phyloP scores from a whole-genome alignment of 2,113 vertebrate species.

The Pagrus major region DNA sequence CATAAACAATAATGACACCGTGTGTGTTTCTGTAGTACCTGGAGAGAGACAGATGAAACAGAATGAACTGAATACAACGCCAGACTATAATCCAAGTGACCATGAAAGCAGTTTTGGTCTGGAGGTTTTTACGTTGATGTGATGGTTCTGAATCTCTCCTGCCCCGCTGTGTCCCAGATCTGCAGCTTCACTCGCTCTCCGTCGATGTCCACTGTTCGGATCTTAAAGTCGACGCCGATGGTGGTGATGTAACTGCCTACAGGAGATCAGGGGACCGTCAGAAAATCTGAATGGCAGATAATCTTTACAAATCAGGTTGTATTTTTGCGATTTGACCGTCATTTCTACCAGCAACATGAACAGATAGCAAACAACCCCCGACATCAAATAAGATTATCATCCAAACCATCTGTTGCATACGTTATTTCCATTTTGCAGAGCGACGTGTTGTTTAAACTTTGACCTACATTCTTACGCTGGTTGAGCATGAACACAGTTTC shows the following conservation, averaged over 20 bases:
- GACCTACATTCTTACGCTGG: no score
- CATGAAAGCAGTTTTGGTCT: background rate
- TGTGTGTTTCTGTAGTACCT: conserved; percentile 91
- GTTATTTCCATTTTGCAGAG: no score
- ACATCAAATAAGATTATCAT: no score
- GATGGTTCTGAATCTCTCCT: conserved; percentile 89
- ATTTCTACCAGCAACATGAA: no score
- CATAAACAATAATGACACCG: conserved; percentile 89
- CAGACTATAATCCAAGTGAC: no score
- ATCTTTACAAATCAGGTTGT: no score
- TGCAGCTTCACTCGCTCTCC: conserved; percentile 89
- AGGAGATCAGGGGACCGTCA: background rate
- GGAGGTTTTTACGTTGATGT: conserved; percentile 83
- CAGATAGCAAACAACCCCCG: no score
- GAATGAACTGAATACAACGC: accelerated
- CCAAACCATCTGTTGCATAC: no score
- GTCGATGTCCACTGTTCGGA: conserved; percentile 86
- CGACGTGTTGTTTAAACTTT: no score
- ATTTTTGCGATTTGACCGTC: no score
- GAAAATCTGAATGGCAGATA: background rate
- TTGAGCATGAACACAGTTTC: no score
- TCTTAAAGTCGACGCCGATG: conserved; percentile 90
- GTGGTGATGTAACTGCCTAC: conserved; percentile 90
- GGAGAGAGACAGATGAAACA: background rate
- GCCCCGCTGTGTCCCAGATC: conserved; percentile 90